phyloP scores from a whole-genome alignment of 2,797 vertebrate genomes.

The Typhlichthys subterraneus region DNA sequence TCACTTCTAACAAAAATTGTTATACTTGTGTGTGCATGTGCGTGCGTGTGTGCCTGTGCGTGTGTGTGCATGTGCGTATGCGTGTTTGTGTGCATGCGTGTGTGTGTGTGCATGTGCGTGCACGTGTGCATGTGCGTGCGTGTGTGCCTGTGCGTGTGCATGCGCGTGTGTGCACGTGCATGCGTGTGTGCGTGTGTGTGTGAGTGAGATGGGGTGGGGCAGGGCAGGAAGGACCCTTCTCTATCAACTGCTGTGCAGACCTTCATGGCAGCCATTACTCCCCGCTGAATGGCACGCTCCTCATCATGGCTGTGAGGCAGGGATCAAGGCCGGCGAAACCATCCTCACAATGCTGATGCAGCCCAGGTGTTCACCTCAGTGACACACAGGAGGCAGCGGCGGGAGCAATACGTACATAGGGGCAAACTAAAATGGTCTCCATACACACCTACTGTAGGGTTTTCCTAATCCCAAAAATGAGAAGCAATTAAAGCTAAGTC shows the following conservation, averaged over 20 bases:
- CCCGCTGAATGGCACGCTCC: slow-evolving; percentile 54
- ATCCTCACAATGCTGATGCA: slow-evolving; percentile 34
- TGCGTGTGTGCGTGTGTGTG: too few species aligned
- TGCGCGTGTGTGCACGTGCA: too few species aligned
- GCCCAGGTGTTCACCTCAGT: slow-evolving; percentile 47
- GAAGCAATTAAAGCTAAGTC: slow-evolving; percentile 42
- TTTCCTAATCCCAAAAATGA: slow-evolving; percentile 40
- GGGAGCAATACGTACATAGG: slow-evolving; percentile 7
- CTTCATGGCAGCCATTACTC: slow-evolving; percentile 59
- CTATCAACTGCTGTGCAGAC: slow-evolving; percentile 61
- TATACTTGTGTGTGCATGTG: too few species aligned
- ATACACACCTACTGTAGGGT: slow-evolving; percentile 5
- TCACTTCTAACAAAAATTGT: too few species aligned
- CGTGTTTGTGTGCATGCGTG: too few species aligned
- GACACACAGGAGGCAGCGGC: slow-evolving; percentile 5
- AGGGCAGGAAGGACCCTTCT: slow-evolving; percentile 20
- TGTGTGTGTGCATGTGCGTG: too few species aligned
- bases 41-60: too few species aligned
- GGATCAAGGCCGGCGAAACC: slow-evolving; percentile 57
- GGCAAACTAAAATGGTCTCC: slow-evolving; percentile 40
- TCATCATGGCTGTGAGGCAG: slow-evolving; percentile 52
- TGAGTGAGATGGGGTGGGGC: too few species aligned
- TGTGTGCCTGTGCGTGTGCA: too few species aligned
- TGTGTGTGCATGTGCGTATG: too few species aligned
- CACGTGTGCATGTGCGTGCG: too few species aligned